Percentiles rank a stretch among this genome's conserved stretches.
Evolutionary conservation across 1,140 invertebrate species (phyloP).

Genomic region (Dolichoris vasculosae): DNA sequence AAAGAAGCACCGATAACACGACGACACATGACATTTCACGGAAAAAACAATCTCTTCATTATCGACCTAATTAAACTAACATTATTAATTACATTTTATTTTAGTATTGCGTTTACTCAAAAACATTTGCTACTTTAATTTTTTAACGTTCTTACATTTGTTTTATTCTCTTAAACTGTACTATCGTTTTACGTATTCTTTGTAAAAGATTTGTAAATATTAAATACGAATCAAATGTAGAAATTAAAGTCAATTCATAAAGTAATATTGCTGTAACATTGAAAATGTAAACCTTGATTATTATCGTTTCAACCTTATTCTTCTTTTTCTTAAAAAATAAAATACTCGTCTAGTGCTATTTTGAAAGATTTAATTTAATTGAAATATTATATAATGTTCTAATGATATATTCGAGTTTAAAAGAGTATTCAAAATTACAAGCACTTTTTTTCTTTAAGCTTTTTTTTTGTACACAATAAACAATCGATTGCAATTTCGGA

Average conservation of each 20-base stretch:
- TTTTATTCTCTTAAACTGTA: not conserved
- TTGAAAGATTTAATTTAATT: not conserved
- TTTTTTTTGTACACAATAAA: too few species aligned
- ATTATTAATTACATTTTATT: not conserved
- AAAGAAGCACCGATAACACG: constrained; percentile 49
- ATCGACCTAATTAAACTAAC: constrained; percentile 17
- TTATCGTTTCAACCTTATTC: not conserved
- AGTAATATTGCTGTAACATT: not conserved
- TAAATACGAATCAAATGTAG: not conserved
- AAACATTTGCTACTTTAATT: not conserved
- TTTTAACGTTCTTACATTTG: not conserved
- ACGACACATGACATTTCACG: constrained; percentile 38
- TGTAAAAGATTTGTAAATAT: not conserved
- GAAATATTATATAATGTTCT: not conserved
- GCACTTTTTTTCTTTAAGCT: too few species aligned
- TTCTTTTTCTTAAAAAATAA: not conserved
- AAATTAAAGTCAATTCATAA: not conserved
- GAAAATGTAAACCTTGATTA: not conserved
- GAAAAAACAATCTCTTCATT: constrained; percentile 31
- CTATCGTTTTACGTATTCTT: not conserved
- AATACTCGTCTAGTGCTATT: not conserved
- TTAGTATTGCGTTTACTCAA: not conserved
- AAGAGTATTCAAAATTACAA: too few species aligned
- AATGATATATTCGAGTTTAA: not conserved
- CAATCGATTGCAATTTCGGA: too few species aligned